Base-by-base conservation (phyloP, 2,888 invertebrate genomes). In the Eilema griseolum region DNA sequence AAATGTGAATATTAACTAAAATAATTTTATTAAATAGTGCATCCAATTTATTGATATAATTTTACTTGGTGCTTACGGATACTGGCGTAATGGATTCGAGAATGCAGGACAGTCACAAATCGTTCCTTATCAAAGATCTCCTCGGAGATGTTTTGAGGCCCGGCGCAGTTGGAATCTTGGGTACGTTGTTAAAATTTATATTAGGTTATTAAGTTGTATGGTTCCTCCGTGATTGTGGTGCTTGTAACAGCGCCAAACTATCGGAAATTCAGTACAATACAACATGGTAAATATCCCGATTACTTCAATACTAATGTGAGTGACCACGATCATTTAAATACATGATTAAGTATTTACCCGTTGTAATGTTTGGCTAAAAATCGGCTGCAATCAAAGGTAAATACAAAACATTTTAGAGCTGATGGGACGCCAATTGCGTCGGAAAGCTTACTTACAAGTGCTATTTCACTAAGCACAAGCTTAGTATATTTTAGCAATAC, bases 121-220 rank as follows among this genome's bases (percentile, higher is more conserved):
- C 98, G 14, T 98, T 98, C 91, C 93, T 98, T 75, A 98, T 98
- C 80, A 97, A 97, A 86, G 98, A 98, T 90, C 96, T 98, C 62
- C 96, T 98, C 67, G 97, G 98, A 20, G 98, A 98, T 86, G 97
- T 97, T 75, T 89, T 97, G 80, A 90, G 91, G 62, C 91, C 94
- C 2, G 92, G 89, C 3, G 85, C 80, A 0, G 74, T 79, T 63
- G 86, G 87, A 73, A 72, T 74, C 3, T 61, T 82, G 67, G 85
- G 86, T 89, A 81, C 31, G 87, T 84, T 20, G 11, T 14, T 26
- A 8, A 28, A 37, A 14, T 26, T 57, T 64, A n/a, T 41, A 2
- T 28, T 26, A 33, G 2, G 31, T 28, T 0, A n/a, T 52, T 33
- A 16, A n/a, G n/a, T n/a, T n/a, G n/a, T n/a, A n/a, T n/a, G n/a